Percentiles rank a stretch among this genome's conserved stretches.
These are phyloP conservation scores for Erithacus rubecula DNA, from an alignment of 2,797 vertebrate genomes.

Conservation along the genomic window DNA sequence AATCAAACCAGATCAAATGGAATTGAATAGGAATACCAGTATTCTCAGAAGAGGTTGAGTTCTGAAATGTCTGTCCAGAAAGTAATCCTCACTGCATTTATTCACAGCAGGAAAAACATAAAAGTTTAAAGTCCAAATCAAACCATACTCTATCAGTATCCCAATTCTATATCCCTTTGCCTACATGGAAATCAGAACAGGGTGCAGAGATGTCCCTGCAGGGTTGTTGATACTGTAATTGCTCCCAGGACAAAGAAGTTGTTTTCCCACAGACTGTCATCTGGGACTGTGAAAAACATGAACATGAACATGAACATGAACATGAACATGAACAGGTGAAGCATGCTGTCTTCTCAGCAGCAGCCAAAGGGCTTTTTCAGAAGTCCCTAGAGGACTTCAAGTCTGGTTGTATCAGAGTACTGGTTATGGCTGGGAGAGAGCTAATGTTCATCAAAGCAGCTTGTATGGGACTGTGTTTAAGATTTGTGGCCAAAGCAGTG, in stretches of 20 bases:
- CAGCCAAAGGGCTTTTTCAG: neutral
- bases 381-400: neutral
- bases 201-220: neutral
- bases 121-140: neutral
- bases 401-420: neutral
- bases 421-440: neutral
- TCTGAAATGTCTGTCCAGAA: neutral
- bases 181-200: neutral
- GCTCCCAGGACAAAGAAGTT: neutral
- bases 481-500: neutral
- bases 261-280: neutral
- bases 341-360: neutral
- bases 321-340: neutral
- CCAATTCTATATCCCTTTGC: accelerated
- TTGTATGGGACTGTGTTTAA: neutral
- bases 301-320: neutral
- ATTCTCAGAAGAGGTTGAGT: neutral
- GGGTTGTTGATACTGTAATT: neutral
- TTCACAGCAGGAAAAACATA: neutral
- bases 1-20: neutral
- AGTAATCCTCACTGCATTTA: neutral
- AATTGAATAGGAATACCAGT: neutral
- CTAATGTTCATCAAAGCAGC: neutral
- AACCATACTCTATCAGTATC: neutral
- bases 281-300: neutral